Conservation (phyloP, 2,888 invertebrate species). For the Allacma fusca region DNA sequence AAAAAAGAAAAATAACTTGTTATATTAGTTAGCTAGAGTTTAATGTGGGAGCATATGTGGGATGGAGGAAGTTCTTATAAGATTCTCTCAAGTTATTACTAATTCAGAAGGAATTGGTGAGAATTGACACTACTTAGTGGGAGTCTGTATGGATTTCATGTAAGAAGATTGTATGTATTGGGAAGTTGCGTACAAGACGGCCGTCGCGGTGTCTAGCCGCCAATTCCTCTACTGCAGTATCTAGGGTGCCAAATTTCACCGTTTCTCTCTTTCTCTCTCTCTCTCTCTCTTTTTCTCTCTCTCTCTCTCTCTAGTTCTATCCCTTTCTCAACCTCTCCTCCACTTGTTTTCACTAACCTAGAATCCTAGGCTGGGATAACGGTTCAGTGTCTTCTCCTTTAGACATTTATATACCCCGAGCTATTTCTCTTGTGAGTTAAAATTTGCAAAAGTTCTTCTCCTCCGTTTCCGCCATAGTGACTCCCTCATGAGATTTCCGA, state of each 20-base stretch:
- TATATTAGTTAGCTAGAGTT: background rate
- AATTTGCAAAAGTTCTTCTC: background rate
- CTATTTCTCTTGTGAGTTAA: background rate
- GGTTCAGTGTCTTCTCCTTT: background rate
- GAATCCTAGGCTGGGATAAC: background rate
- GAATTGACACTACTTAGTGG: conserved; percentile 1
- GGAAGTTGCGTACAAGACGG: conserved; percentile 23
- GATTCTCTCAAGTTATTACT: background rate
- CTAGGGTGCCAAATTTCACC: conserved; percentile 42
- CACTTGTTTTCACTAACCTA: conserved; percentile 19
- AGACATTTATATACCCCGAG: background rate
- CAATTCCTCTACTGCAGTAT: conserved; percentile 34
- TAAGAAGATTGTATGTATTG: conserved; percentile 11
- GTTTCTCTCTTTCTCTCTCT: background rate
- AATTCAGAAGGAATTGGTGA: background rate
- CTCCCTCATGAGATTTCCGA: background rate
- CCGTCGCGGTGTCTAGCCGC: conserved; percentile 40
- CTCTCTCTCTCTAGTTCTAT: background rate
- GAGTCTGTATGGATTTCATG: conserved; percentile 2
- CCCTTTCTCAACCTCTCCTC: background rate
- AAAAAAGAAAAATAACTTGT: background rate
- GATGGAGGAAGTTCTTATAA: background rate
- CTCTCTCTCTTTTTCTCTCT: conserved; percentile 8
- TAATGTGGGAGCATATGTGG: background rate
- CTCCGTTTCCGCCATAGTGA: background rate